A percentile compares a stretch with the other conserved stretches of the same genome.
Conservation (phyloP, 2,113 vertebrate species). For the Catharus bicknelli region DNA sequence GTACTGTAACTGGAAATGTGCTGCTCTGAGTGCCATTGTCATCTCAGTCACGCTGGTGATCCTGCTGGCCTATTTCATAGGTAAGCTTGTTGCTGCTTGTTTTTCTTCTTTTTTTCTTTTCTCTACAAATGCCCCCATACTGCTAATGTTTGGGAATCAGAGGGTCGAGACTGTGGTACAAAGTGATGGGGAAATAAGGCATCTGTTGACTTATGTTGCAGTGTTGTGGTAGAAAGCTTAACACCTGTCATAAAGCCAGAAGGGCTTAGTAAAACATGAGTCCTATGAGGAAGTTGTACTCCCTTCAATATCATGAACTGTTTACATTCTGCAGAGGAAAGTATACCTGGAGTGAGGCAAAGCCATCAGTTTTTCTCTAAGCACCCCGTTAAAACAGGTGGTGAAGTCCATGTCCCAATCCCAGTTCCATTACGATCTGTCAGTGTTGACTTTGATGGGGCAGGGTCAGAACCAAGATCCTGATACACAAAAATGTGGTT, state of each 20-base stretch:
- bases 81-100: slow-evolving; percentile 77
- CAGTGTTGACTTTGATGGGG: neutral
- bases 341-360: neutral
- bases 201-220: neutral
- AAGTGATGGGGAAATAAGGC: neutral
- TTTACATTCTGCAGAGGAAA: neutral
- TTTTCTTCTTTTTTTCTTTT: neutral
- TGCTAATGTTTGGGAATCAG: neutral
- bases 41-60: slow-evolving; percentile 91
- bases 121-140: neutral
- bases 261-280: neutral
- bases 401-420: neutral
- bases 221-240: neutral
- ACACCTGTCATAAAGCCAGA: neutral
- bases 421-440: fast-evolving
- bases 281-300: neutral
- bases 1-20: slow-evolving; percentile 98
- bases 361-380: neutral
- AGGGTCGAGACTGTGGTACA: neutral
- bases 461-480: neutral
- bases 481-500: neutral
- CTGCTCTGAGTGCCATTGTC: slow-evolving; percentile 94
- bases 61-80: slow-evolving; percentile 95
- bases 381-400: neutral
- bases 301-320: neutral